Evolutionary conservation across 2,888 invertebrate genomes (phyloP), one percentile per base, ranked within the genome.

Genomic region (Mythimna impura): DNA sequence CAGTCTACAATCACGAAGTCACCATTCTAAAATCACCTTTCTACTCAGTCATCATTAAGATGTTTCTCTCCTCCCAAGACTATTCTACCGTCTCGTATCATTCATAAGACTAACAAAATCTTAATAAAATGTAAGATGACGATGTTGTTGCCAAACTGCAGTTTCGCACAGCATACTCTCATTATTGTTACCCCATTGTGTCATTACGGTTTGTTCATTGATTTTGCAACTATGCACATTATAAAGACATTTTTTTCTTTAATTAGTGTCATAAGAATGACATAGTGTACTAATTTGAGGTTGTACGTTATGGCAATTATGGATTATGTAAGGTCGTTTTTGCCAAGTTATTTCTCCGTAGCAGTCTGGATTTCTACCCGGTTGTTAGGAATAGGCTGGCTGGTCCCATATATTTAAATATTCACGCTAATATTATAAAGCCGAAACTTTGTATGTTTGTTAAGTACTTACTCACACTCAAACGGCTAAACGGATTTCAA

Each of bases 161-260:
- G 72, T 86, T 87, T 89, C 89, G 86, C 83, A 86, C 87, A 83
- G 83, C 80, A 81, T 82, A 87, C 85, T 92, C 91, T 90, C 92
- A 92, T 91, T 89, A 90, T 91, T 91, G 90, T 89, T 89, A 85
- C 81, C 84, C 66, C 76, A 86, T 91, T 91, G 91, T 89, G 87
- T 89, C 89, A 90, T 80, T 80, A 81, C 69, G 82, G 87, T 89
- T 90, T 89, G 86, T 84, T 86, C 87, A 90, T 88, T 89, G 86
- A 86, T 89, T 88, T 87, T 76, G 80, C 76, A 86, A 84, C 81
- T 69, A 70, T 74, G 84, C 79, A 80, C 85, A 85, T 84, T 80
- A 83, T 81, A 84, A 83, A 78, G 74, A 73, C 69, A 76, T 85
- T 85, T 86, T 83, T 85, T 75, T 60, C 64, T 30, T 66, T 80